Conservation (phyloP, 2,113 vertebrate genomes). For the Lontra canadensis region DNA sequence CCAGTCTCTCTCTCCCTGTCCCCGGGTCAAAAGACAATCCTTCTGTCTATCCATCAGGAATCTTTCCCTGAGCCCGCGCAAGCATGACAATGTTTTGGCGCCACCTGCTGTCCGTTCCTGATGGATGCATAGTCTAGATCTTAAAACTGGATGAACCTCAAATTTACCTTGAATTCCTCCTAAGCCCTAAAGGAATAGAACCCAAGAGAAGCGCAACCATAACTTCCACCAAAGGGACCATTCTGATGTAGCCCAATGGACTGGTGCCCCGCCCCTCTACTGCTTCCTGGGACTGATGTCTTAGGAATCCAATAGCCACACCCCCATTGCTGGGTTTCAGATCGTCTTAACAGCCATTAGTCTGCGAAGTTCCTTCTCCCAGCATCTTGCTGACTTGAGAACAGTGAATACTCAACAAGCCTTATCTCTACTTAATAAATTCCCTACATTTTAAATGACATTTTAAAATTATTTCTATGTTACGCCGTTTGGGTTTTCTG, state of each 20-base stretch:
- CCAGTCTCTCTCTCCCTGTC: neutral
- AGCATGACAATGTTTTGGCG: constrained; percentile 72
- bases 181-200: constrained; percentile 6
- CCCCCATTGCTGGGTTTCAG: neutral
- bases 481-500: neutral
- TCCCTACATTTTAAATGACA: neutral
- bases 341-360: neutral
- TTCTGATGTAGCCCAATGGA: neutral
- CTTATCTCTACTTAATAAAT: neutral
- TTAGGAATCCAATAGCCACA: neutral
- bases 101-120: constrained; percentile 71
- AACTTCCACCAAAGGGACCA: neutral
- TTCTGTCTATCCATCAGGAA: neutral
- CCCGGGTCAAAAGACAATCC: neutral
- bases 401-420: neutral
- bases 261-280: neutral
- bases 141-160: neutral
- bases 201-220: neutral
- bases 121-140: neutral
- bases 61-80: neutral
- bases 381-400: neutral
- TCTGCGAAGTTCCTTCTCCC: constrained; percentile 26
- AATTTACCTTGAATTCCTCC: constrained; percentile 23
- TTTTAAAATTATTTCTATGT: neutral
- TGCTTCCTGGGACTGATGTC: neutral